Evolutionary conservation across 2,113 vertebrate genomes (phyloP).

Genomic region (Uria aalge): DNA sequence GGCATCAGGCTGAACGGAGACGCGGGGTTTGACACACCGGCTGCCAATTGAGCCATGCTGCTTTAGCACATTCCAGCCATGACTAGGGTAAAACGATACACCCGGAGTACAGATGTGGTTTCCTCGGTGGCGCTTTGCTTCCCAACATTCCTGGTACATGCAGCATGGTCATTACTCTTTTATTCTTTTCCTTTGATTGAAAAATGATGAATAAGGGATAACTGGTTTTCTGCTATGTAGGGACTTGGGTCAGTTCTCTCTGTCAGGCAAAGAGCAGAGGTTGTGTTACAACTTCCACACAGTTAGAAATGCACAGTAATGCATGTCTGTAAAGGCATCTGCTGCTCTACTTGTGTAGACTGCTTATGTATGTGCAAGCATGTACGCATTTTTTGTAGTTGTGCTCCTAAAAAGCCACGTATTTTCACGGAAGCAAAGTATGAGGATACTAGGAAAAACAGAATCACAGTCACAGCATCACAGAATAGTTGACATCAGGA

Average conservation of each 20-base stretch:
- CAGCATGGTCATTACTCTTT: background rate
- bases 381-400: background rate
- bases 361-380: background rate
- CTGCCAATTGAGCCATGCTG: background rate
- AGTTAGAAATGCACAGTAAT: background rate
- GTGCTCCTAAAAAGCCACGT: background rate
- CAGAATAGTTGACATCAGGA: background rate
- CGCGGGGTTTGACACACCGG: background rate
- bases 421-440: background rate
- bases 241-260: background rate
- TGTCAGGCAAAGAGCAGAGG: background rate
- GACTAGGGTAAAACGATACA: slow-evolving; percentile 16
- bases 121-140: background rate
- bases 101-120: slow-evolving; percentile 21
- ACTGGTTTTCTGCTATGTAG: background rate
- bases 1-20: background rate
- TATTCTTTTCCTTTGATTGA: background rate
- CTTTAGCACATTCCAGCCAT: slow-evolving; percentile 34
- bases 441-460: background rate
- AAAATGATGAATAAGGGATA: background rate
- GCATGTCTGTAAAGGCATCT: background rate
- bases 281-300: background rate
- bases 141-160: background rate
- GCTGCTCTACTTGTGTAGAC: background rate
- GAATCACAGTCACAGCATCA: background rate